phyloP scores from a whole-genome alignment of 1,140 invertebrate genomes.

The Drosophila kikkawai region DNA sequence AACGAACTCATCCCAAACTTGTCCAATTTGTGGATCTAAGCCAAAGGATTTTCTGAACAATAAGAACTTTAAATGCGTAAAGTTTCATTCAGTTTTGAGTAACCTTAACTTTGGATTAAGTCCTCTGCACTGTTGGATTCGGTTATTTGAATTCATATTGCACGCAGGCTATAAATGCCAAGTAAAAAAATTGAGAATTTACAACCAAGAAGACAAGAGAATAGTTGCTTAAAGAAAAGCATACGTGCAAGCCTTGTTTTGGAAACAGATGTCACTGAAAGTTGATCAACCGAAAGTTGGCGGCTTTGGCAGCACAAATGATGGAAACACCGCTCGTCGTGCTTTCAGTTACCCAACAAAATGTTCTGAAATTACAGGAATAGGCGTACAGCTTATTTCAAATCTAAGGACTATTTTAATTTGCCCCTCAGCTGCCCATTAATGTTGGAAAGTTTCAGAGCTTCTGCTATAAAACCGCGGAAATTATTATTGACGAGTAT shows the following conservation, averaged over 20 bases:
- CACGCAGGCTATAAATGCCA: not conserved
- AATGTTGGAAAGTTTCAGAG: not conserved
- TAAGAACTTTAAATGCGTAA: not conserved
- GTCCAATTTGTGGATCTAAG: not conserved
- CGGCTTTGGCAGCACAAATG: no score
- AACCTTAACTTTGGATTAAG: not conserved
- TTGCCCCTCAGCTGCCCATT: not conserved
- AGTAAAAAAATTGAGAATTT: not conserved
- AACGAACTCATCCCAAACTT: not conserved
- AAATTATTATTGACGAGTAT: not conserved
- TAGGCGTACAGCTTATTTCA: not conserved
- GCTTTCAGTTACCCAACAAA: not conserved
- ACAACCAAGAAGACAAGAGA: not conserved
- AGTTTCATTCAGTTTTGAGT: not conserved
- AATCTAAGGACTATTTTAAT: not conserved
- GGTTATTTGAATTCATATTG: not conserved
- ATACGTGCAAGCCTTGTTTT: no score
- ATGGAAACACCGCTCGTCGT: not conserved
- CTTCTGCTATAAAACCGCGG: not conserved
- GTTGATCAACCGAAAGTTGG: no score
- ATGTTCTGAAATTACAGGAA: not conserved
- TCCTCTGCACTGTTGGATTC: not conserved
- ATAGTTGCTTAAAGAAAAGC: not conserved
- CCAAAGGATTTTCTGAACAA: not conserved
- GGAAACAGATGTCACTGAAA: no score